phyloP scores from a whole-genome alignment of 2,113 vertebrate species.

The Ariopsis seemanni region DNA sequence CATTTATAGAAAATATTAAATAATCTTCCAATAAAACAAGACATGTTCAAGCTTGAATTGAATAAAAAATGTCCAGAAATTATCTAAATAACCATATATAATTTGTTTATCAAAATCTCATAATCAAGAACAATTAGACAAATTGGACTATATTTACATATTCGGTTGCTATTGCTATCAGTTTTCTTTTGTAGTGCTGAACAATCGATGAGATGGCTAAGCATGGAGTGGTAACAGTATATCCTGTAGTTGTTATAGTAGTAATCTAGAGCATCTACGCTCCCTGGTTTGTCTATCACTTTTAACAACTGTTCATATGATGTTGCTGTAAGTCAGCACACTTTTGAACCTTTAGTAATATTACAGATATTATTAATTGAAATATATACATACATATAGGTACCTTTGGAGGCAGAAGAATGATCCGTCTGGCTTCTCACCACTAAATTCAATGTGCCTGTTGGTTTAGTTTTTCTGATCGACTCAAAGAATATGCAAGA shows the following conservation, averaged over 20 bases:
- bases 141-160: neutral
- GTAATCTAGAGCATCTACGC: neutral
- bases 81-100: neutral
- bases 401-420: slow-evolving; percentile 4
- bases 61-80: neutral
- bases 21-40: neutral
- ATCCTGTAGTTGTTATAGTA: neutral
- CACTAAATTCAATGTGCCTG: neutral
- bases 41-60: neutral
- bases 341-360: neutral
- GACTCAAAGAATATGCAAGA: neutral
- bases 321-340: neutral
- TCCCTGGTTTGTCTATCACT: neutral
- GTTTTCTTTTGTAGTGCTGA: neutral
- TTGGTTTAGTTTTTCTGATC: slow-evolving; percentile 16
- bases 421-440: neutral
- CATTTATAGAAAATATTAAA: neutral
- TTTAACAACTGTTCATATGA: neutral
- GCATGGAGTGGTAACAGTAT: neutral
- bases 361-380: neutral
- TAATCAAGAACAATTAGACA: neutral
- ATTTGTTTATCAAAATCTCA: neutral
- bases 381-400: neutral
- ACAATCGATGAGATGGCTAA: neutral
- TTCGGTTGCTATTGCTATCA: neutral